Conservation (phyloP, 2,888 invertebrate genomes). For the Drosophila ochracea region DNA sequence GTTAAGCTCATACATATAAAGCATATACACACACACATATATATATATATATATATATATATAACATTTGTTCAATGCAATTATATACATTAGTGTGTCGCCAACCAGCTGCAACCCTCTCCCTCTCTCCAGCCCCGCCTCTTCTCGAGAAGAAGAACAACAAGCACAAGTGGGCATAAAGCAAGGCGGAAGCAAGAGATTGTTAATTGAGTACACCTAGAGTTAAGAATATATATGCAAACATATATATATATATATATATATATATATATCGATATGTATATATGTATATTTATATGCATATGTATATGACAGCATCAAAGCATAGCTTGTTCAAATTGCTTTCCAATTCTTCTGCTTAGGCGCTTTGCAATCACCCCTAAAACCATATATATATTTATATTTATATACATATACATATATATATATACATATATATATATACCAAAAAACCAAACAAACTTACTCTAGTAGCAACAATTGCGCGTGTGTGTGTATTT, state of each 20-base stretch:
- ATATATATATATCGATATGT: not conserved
- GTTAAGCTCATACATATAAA: conserved; percentile 60
- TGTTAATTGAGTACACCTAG: conserved; percentile 27
- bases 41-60: conserved; percentile 11
- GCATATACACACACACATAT: conserved; percentile 12
- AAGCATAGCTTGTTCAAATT: conserved; percentile 62
- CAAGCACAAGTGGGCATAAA: conserved; percentile 53
- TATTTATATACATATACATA: not conserved
- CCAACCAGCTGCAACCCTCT: conserved; percentile 10
- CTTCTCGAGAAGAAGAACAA: not conserved
- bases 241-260: conserved; percentile 1
- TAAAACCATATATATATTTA: conserved; percentile 6
- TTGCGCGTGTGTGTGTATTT: conserved; percentile 11
- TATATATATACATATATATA: not conserved
- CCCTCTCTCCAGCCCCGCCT: not conserved
- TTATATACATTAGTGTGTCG: conserved; percentile 5
- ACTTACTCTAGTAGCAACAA: conserved; percentile 34
- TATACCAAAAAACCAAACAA: conserved; percentile 3
- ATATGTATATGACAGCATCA: conserved; percentile 31
- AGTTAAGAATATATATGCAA: conserved; percentile 13
- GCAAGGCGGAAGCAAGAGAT: conserved; percentile 12
- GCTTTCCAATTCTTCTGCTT: conserved; percentile 56
- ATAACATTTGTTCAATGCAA: conserved; percentile 23
- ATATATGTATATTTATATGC: conserved; percentile 2
- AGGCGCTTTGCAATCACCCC: conserved; percentile 51